Base-by-base conservation (phyloP, 1,140 invertebrate species). In the Tigriopus japonicus region DNA sequence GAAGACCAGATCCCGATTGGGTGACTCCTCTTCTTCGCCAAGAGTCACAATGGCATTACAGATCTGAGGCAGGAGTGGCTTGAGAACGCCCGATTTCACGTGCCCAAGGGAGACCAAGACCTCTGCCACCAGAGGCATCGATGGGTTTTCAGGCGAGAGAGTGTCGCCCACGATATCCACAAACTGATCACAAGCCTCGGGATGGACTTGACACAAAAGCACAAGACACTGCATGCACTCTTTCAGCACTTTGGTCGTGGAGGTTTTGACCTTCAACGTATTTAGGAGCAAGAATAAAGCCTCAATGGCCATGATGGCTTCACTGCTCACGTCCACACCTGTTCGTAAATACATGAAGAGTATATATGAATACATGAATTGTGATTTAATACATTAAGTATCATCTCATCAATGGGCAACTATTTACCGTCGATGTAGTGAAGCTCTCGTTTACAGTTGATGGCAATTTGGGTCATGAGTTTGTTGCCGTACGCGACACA, bases 81-180 rank as follows among this genome's bases (percentile, higher is more conserved):
- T 58, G 51, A 81, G 66, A 43, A 75, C 76, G 64, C 77, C 77
- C 43, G 78, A 75, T 64, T 78, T 78, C 41, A 79, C 69, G 65
- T 77, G 78, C 41, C 82, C 84, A 52, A 88, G 80, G 10, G 85
- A 85, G 1, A 82, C 82, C 17, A 87, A 69, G 52, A 82, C 78
- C 71, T 86, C 81, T 67, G 78, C 81, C 12, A 83, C 66, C 9
- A 75, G 69, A 3, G 69, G 59, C 28, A 65, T 42, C 7, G 24
- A 54, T 35, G 28, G 40, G 17, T 24, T 49, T 49, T 42, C 15
- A 1, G 61, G 24, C 17, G 15, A 21, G 5, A 79, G 66, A 24
- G 73, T 73, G n/a, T 72, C 74, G 59, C 75, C 78, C 60, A 83
- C 75, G 42, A 78, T 74, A 51, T 81, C 77, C 3, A 82, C 77